A percentile compares a stretch with the other conserved stretches of the same genome.
These are phyloP conservation scores for Laodelphax striatellus DNA, from an alignment of 1,140 invertebrate species.

Conservation along the genomic window DNA sequence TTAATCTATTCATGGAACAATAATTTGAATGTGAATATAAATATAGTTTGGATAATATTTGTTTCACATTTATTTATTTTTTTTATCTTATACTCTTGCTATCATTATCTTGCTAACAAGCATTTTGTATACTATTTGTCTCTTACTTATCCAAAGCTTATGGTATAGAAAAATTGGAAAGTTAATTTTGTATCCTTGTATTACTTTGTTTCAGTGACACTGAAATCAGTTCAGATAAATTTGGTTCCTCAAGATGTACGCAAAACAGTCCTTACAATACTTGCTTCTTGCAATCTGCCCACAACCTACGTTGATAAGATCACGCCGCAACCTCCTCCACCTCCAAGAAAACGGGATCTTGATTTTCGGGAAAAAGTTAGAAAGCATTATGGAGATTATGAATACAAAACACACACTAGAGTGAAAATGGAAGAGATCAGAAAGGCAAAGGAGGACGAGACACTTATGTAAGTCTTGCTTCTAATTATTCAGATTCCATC, in stretches of 20 bases:
- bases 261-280: slow-evolving; percentile 60
- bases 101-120: too few relatives aligned
- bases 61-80: too few relatives aligned
- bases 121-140: too few relatives aligned
- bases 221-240: slow-evolving; percentile 58
- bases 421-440: slow-evolving; percentile 8
- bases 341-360: neutral
- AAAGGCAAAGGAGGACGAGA: slow-evolving; percentile 10
- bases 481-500: neutral
- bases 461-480: neutral
- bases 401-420: neutral
- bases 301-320: slow-evolving; percentile 73
- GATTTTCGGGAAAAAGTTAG: slow-evolving; percentile 6
- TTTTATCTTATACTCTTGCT: too few relatives aligned
- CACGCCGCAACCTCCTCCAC: slow-evolving; percentile 16
- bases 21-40: too few relatives aligned
- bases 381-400: neutral
- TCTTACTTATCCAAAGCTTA: too few relatives aligned
- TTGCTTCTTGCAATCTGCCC: slow-evolving; percentile 69
- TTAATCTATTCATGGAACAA: too few relatives aligned
- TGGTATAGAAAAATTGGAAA: too few relatives aligned
- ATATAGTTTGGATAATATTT: too few relatives aligned
- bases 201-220: slow-evolving; percentile 39
- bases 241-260: slow-evolving; percentile 54
- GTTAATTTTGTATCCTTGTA: neutral